A percentile compares a stretch with the other conserved stretches of the same genome.
phyloP scores from a whole-genome alignment of 2,113 vertebrate genomes.

The Dunckerocampus dactyliophorus region DNA sequence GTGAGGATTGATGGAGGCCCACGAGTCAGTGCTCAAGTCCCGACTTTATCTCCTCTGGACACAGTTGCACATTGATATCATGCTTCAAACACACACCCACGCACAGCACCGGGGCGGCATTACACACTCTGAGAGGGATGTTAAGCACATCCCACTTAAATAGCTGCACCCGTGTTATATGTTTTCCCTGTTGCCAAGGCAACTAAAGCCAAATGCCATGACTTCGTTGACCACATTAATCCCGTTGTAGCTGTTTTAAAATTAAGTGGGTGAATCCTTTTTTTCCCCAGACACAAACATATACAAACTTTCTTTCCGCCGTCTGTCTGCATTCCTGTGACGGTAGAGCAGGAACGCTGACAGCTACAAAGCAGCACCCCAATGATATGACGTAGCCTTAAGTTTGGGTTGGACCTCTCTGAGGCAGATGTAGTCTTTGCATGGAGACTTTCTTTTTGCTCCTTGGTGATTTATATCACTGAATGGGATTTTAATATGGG shows the following conservation, averaged over 20 bases:
- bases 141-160: not conserved
- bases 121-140: not conserved
- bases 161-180: constrained; percentile 33
- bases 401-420: not conserved
- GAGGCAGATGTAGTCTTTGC: no score
- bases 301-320: not conserved
- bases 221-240: constrained; percentile 22
- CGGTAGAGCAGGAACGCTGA: constrained; percentile 43
- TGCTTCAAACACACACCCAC: constrained; percentile 1
- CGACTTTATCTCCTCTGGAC: constrained; percentile 32
- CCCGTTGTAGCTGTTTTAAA: constrained; percentile 4
- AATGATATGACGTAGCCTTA: not conserved
- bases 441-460: no score
- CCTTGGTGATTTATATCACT: not conserved
- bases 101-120: not conserved
- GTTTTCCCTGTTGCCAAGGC: constrained; percentile 49
- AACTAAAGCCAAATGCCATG: constrained; percentile 40
- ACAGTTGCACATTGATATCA: constrained; percentile 51
- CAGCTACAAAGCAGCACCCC: constrained; percentile 12
- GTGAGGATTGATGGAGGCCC: constrained; percentile 4
- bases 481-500: not conserved
- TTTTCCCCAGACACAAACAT: not conserved
- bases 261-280: constrained; percentile 1
- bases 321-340: constrained; percentile 5
- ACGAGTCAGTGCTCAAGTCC: constrained; percentile 5